Evolutionary conservation across 1,140 invertebrate species (phyloP), one percentile per base, ranked within the genome.

Genomic region (Eubasilissa regina): DNA sequence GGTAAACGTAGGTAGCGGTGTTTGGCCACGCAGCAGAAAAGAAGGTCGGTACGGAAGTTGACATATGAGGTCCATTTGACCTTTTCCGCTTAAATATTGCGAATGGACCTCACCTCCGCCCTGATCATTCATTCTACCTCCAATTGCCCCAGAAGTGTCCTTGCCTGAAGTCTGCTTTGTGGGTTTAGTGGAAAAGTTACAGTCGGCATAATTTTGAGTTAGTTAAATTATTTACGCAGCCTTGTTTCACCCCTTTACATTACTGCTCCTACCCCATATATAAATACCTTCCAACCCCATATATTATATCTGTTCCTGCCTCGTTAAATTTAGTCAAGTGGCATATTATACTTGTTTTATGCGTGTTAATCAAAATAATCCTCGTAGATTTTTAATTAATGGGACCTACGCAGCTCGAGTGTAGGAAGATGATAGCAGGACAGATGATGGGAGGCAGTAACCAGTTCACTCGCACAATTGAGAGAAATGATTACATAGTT

Each of bases 61-160:
- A 75, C 73, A 62, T 75, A 60, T 51, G 70, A 75, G 73, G 43
- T 75, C 45, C 56, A 25, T 75, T 75, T 75, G 73, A 75, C 73
- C 73, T 62, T 48, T 62, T 15, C 11, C 35, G 73, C 43, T 58
- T 75, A 75, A 75, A 75, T 75, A 75, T 75, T 75, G 60, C 25
- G 45, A 62, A 60, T 75, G 73, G 47, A 19, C 56, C 73, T 62
- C 73, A 75, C 73, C 73, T 75, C 44, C 11, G 44, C 73, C 55
- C 58, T 13, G 56, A 58, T 75, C 73, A 70, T 70, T 70, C 47
- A 70, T 70, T 70, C 51, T 51, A 70, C 66, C 66, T 70, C 66
- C 66, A 17, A 70, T 70, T 70, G 13, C n/a, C 66, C 21, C 66
- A 13, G 11, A 51, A 70, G 66, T 51, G 47, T 19, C 66, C 19